Base-by-base conservation (phyloP, 2,113 vertebrate species). In the Zingel zingel region DNA sequence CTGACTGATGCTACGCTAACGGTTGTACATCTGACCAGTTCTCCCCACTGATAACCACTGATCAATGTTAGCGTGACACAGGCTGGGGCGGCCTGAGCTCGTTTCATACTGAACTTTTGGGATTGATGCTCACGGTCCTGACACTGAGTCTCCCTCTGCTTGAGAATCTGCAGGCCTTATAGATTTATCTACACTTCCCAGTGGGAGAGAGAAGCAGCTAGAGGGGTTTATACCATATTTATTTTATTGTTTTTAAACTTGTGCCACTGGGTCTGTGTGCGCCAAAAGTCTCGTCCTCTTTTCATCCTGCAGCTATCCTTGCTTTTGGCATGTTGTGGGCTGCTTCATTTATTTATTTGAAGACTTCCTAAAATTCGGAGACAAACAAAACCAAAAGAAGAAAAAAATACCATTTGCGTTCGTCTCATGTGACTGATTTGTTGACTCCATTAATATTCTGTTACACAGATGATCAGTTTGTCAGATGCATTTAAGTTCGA, bases 151-250 rank as follows among this genome's bases (percentile, higher is more conserved):
- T 16, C 11, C 39, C 19, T 54, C 19, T 57, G 47, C 70, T 27
- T 53, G 59, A 78, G 59, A 33, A 21, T 76, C 80, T 66, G 59
- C 33, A 16, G 11, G 71, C 66, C 66, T 18, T 71, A 75, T 59
- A 43, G 81, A 86, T 84, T 23, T 54, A 63, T 76, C 59, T 67
- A 1, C 6, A 14, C n/a, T 14, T 74, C 67, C 10, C 66, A 64
- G 68, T 3, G 13, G 3, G 66, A 67, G 6, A 43, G 50, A 58
- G 51, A 14, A 0, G 62, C 48, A 39, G 43, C 74, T 74, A 23
- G 61, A 78, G 18, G 39, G 14, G 3, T 36, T 67, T 15, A 8
- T 5, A 8, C 33, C 33, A 4, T 25, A 23, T 43, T 71, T 68
- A 3, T 36, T 36, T 78, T 61, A 5, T 33, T 79, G 18, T 57